phyloP scores from a whole-genome alignment of 2,888 invertebrate species.

The Diplolepis rosae region DNA sequence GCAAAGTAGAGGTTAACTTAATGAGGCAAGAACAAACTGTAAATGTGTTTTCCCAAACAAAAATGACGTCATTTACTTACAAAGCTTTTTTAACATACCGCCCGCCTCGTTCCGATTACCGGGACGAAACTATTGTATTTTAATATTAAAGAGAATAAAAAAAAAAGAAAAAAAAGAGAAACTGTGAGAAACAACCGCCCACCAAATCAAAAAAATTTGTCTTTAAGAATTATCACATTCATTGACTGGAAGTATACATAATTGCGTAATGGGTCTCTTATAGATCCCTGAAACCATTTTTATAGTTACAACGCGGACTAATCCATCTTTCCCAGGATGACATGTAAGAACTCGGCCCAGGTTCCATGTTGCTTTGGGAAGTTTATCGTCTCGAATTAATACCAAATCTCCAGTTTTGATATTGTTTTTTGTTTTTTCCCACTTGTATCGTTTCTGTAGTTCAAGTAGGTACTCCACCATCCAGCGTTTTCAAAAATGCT shows the following conservation, averaged over 20 bases:
- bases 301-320: neutral
- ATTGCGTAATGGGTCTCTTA: constrained; percentile 19
- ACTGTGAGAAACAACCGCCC: too few relatives aligned
- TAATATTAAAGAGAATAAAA: too few relatives aligned
- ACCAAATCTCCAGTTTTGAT: constrained; percentile 1
- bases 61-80: too few relatives aligned
- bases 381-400: neutral
- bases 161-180: too few relatives aligned
- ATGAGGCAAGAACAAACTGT: too few relatives aligned
- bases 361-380: neutral
- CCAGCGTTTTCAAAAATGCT: constrained; percentile 5
- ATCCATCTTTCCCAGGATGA: neutral
- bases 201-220: too few relatives aligned
- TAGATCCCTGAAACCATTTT: constrained; percentile 31
- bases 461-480: neutral
- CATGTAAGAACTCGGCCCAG: neutral
- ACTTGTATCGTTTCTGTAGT: constrained; percentile 19
- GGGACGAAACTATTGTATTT: too few relatives aligned
- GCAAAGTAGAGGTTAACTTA: too few relatives aligned
- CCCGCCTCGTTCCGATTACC: too few relatives aligned
- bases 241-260: neutral
- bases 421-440: neutral
- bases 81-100: too few relatives aligned
- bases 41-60: too few relatives aligned
- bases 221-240: too few relatives aligned